Conservation (phyloP, 2,888 invertebrate species). For the Mesoligia furuncula region DNA sequence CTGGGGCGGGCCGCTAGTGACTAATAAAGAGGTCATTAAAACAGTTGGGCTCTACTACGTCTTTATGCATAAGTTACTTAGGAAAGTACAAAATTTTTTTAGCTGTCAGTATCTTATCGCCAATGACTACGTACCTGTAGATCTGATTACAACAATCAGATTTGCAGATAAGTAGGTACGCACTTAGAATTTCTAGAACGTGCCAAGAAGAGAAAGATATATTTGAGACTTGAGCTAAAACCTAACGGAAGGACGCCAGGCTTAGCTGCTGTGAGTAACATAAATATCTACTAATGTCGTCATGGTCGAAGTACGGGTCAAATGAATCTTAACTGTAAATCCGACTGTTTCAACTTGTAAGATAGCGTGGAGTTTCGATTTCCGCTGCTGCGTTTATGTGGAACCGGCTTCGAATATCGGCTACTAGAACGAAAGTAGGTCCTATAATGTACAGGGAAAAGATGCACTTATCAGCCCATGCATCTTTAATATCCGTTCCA, state of each 20-base stretch:
- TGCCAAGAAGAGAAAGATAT: slow-evolving; percentile 48
- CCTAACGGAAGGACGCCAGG: not conserved
- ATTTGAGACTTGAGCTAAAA: slow-evolving; percentile 15
- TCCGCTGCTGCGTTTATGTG: slow-evolving; percentile 54
- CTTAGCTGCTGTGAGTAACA: slow-evolving; percentile 34
- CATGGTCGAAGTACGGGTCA: slow-evolving; percentile 52
- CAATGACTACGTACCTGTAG: slow-evolving; percentile 58
- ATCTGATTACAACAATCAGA: slow-evolving; percentile 29
- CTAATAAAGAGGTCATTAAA: slow-evolving; percentile 18
- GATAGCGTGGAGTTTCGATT: slow-evolving; percentile 62
- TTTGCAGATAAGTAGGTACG: slow-evolving; percentile 39
- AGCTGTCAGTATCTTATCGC: slow-evolving; percentile 59
- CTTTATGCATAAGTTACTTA: not conserved
- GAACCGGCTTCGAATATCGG: slow-evolving; percentile 63
- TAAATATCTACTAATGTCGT: slow-evolving; percentile 54
- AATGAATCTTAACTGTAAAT: slow-evolving; percentile 66
- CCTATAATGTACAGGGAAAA: slow-evolving; percentile 33
- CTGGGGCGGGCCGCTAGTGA: not conserved
- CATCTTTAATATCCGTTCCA: slow-evolving; percentile 36
- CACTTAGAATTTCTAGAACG: slow-evolving; percentile 56
- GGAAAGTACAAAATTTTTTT: slow-evolving; percentile 30
- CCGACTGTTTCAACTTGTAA: slow-evolving; percentile 49
- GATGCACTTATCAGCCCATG: slow-evolving; percentile 29
- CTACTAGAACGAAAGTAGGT: slow-evolving; percentile 50
- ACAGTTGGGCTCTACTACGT: slow-evolving; percentile 5